phyloP scores from a whole-genome alignment of 2,113 vertebrate genomes.

The Noturus placidus region DNA sequence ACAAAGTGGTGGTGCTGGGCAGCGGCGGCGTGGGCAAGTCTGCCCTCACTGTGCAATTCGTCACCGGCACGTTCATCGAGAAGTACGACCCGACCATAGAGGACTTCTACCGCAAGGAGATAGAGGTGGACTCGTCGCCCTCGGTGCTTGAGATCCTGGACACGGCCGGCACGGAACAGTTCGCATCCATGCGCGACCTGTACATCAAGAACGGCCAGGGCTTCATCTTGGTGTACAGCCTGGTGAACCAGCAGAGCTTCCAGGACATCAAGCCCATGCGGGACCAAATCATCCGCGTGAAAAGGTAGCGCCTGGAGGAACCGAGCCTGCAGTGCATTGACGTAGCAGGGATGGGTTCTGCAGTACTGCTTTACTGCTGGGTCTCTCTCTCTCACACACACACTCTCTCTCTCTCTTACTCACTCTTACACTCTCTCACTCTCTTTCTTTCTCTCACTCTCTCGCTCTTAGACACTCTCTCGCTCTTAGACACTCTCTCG shows the following conservation, averaged over 20 bases:
- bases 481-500: too few relatives aligned
- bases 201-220: conserved; percentile 97
- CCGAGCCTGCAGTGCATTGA: conserved; percentile 25
- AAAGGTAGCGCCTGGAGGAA: conserved; percentile 73
- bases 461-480: not conserved
- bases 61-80: conserved; percentile 94
- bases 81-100: conserved; percentile 97
- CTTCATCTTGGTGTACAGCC: conserved; percentile 93
- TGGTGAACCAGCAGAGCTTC: conserved; percentile 96
- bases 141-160: conserved; percentile 95
- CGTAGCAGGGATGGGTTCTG: conserved; percentile 16
- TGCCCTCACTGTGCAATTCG: conserved; percentile 95
- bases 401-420: not conserved
- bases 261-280: conserved; percentile 96
- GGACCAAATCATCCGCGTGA: conserved; percentile 96
- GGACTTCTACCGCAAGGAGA: conserved; percentile 97
- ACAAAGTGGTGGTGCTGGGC: conserved; percentile 96
- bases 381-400: not conserved
- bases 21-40: conserved; percentile 95
- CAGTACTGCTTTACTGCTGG: not conserved
- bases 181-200: conserved; percentile 94
- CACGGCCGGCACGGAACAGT: conserved; percentile 94
- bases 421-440: too few relatives aligned
- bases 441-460: not conserved
- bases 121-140: conserved; percentile 94